Percentiles rank a stretch among this genome's conserved stretches.
phyloP scores from a whole-genome alignment of 2,113 vertebrate species.

The Erinaceus europaeus region DNA sequence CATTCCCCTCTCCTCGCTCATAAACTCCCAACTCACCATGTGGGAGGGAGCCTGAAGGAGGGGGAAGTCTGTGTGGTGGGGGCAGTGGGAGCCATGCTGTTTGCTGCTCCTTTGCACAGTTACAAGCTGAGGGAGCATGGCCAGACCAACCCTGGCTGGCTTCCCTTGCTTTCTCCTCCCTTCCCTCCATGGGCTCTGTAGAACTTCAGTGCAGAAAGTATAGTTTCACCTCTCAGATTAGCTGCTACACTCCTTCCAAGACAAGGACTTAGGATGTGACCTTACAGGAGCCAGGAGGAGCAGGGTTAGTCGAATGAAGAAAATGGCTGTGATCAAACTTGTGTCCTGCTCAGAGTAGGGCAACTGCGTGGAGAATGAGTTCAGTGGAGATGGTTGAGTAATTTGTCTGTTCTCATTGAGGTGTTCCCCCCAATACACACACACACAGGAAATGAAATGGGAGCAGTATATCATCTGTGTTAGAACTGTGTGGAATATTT shows the following conservation, averaged over 20 bases:
- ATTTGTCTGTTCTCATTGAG: not conserved
- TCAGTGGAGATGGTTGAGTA: not conserved
- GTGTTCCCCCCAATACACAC: not conserved
- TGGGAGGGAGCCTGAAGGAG: not conserved
- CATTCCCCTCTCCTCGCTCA: not conserved
- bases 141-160: not conserved
- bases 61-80: not conserved
- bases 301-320: not conserved
- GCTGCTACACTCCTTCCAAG: not conserved
- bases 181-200: not conserved
- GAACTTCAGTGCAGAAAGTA: not conserved
- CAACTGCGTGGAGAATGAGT: not conserved
- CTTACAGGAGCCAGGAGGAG: not conserved
- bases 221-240: not conserved
- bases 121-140: not conserved
- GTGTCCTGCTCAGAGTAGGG: not conserved
- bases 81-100: not conserved
- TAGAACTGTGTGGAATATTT: not conserved
- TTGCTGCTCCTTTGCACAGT: not conserved
- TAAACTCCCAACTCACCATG: not conserved
- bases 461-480: not conserved
- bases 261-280: not conserved
- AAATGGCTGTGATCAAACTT: not conserved
- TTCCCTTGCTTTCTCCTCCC: not conserved
- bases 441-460: conserved; percentile 13